Evolutionary conservation across 2,113 vertebrate genomes (phyloP), one percentile per base, ranked within the genome.

Genomic region (Spea multiplicata): DNA sequence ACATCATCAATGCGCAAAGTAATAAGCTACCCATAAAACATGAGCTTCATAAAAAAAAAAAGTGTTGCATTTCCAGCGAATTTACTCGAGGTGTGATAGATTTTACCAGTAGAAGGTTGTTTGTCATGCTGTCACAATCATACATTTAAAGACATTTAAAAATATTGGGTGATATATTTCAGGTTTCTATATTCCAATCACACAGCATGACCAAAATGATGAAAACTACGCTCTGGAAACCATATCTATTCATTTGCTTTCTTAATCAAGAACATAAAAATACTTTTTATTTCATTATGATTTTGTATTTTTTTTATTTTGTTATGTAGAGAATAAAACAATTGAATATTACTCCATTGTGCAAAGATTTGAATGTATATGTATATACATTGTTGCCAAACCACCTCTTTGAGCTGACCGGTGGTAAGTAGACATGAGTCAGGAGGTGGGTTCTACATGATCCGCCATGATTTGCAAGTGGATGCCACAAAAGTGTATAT

Each of bases 141-240:
- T 53, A 16, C 49, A 50, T 71, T 71, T 70, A 53, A 30, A 30
- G 30, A 30, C 30, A 30, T 30, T 30, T 30, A 71, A 71, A 30
- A 53, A 70, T 70, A 70, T 52, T 70, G 50, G 46, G 67, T 44
- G 30, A 30, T 17, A 71, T 53, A 49, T 71, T 71, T 44, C 69
- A 17, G 69, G 16, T 48, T 17, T 53, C 69, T 53, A 10, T 10
- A 53, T 71, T 44, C 49, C 30, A n/a, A 53, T 48, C 8, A 7
- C 9, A 12, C 69, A 16, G 44, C 53, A 71, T 53, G 53, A 70
- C 17, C 47, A 47, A 70, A n/a, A 50, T 70, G 67, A n/a, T 16
- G n/a, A 44, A 47, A 70, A 45, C 69, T 71, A 16, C 49, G 12
- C 44, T 55, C 14, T 30, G 49, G 5, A 8, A 71, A 50, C 17